Percentiles rank a stretch among this genome's conserved stretches.
phyloP scores from a whole-genome alignment of 1,140 invertebrate species.

The Ooceraea biroi region DNA sequence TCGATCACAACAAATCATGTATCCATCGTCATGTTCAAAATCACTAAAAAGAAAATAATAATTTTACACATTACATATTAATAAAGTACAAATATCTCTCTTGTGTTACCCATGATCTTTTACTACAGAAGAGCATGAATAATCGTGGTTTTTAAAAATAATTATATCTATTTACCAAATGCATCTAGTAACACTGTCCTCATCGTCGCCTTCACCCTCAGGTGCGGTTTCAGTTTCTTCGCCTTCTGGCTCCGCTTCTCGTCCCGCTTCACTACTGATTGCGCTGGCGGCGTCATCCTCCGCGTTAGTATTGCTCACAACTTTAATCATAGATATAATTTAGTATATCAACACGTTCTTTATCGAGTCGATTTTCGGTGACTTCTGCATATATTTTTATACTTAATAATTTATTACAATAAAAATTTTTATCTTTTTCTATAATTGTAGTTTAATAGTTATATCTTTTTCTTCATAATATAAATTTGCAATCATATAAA shows the following conservation, averaged over 20 bases:
- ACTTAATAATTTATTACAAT: no score
- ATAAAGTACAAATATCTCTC: constrained; percentile 12
- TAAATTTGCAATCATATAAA: no score
- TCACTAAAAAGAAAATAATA: constrained; percentile 88
- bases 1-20: constrained; percentile 98
- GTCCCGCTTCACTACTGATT: constrained; percentile 88
- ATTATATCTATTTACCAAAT: constrained; percentile 89
- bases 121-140: constrained; percentile 1
- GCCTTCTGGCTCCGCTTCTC: constrained; percentile 89
- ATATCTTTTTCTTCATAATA: no score
- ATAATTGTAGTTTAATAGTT: no score
- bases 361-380: no score
- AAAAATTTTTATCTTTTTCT: no score
- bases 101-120: not conserved
- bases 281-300: constrained; percentile 90
- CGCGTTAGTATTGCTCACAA: constrained; percentile 75
- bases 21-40: constrained; percentile 98
- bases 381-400: no score
- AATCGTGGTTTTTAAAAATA: constrained; percentile 15
- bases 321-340: constrained; percentile 62
- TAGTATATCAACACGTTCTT: not conserved
- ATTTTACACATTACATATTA: constrained; percentile 3
- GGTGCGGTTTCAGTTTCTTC: constrained; percentile 96
- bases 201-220: constrained; percentile 93
- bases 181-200: constrained; percentile 95